Evolutionary conservation across 1,140 invertebrate genomes (phyloP).

Genomic region (Armadillidium nasatum): DNA sequence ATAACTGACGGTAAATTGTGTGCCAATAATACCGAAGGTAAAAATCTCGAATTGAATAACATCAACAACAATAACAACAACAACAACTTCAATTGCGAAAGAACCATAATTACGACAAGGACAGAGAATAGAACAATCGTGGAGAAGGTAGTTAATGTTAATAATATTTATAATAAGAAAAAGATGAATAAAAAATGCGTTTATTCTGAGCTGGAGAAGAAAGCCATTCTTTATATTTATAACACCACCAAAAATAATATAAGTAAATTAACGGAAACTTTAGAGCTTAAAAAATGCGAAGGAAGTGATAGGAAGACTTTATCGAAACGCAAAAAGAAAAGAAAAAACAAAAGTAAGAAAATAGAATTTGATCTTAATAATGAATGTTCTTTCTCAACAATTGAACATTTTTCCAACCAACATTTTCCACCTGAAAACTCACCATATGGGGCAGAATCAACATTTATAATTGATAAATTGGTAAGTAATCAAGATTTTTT

Average conservation of each 20-base stretch:
- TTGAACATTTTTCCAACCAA: too few relatives aligned
- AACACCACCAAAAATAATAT: conserved; percentile 7
- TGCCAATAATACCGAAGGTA: too few relatives aligned
- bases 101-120: not conserved
- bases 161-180: not conserved
- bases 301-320: not conserved
- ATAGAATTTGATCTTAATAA: too few relatives aligned
- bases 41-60: too few relatives aligned
- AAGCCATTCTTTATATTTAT: not conserved
- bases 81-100: too few relatives aligned
- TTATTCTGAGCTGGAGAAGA: not conserved
- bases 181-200: conserved; percentile 3
- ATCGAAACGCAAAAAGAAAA: not conserved
- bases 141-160: not conserved
- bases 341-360: not conserved
- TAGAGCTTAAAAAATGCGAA: not conserved
- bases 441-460: too few relatives aligned
- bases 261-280: not conserved
- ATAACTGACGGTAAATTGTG: too few relatives aligned
- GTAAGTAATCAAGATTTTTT: too few relatives aligned
- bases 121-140: not conserved
- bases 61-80: too few relatives aligned
- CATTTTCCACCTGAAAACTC: too few relatives aligned
- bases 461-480: too few relatives aligned
- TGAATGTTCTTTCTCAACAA: too few relatives aligned